Conservation (phyloP, 2,113 vertebrate species). For the Cervus canadensis region DNA sequence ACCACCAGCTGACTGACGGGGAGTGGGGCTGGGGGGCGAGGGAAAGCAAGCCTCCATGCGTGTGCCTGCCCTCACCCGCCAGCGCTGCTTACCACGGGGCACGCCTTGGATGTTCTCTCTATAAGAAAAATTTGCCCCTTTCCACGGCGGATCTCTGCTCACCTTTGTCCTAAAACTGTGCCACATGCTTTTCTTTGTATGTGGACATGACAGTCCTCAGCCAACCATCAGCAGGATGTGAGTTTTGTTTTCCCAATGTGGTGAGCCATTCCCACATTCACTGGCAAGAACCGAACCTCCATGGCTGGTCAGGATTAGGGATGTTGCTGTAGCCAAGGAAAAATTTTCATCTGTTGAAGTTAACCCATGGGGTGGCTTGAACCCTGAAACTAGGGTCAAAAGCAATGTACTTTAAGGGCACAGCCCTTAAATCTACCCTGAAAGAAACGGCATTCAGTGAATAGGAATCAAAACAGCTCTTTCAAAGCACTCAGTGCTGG, state of each 20-base stretch:
- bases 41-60: conserved; percentile 69
- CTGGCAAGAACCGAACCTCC: conserved; percentile 76
- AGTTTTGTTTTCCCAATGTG: conserved; percentile 76
- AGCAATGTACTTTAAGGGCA: conserved; percentile 65
- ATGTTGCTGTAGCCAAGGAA: conserved; percentile 77
- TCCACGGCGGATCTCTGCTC: conserved; percentile 70
- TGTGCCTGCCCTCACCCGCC: conserved; percentile 56
- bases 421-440: conserved; percentile 56
- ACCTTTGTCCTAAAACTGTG: conserved; percentile 76
- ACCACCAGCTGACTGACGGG: background rate
- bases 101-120: conserved; percentile 54
- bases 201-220: conserved; percentile 75
- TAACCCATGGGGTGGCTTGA: conserved; percentile 67
- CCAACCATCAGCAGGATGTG: conserved; percentile 75
- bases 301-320: conserved; percentile 76
- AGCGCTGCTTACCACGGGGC: conserved; percentile 62
- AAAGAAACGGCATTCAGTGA: conserved; percentile 69
- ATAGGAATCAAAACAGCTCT: conserved; percentile 61
- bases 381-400: conserved; percentile 68
- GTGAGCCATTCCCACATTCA: conserved; percentile 76
- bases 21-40: conserved; percentile 34
- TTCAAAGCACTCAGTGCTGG: conserved; percentile 51
- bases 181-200: conserved; percentile 76
- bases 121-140: conserved; percentile 62
- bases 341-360: conserved; percentile 76